Percentiles rank a stretch among this genome's conserved stretches.
Evolutionary conservation across 2,113 vertebrate genomes (phyloP).

Genomic region (Equus przewalskii): DNA sequence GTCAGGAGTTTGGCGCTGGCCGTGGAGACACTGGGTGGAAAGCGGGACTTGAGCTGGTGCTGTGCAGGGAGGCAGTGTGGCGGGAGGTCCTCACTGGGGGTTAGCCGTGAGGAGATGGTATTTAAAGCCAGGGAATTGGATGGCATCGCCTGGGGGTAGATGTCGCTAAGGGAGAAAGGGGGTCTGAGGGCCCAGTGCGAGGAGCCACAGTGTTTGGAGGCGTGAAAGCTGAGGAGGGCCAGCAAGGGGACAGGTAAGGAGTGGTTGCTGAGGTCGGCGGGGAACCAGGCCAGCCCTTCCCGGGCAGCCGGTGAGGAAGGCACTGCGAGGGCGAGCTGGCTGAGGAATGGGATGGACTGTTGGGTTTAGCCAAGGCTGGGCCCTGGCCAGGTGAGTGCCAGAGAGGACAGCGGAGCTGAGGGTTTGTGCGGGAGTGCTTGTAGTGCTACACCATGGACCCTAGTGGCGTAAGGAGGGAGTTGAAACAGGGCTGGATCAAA

Average conservation of each 20-base stretch:
- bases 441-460: fast-evolving
- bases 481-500: background rate
- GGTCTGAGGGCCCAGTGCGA: background rate
- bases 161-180: background rate
- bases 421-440: background rate
- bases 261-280: background rate
- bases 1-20: background rate
- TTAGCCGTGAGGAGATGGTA: background rate
- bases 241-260: background rate
- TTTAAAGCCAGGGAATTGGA: background rate
- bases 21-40: background rate
- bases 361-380: background rate
- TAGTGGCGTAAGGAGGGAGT: background rate
- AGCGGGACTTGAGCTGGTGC: background rate
- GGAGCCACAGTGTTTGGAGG: background rate
- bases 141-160: no score
- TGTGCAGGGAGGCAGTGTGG: background rate
- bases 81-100: background rate
- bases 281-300: background rate
- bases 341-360: background rate
- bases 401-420: background rate
- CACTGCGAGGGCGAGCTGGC: background rate
- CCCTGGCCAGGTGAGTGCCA: background rate
- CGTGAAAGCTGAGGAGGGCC: background rate
- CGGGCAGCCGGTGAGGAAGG: background rate